Evolutionary conservation across 2,888 invertebrate species (phyloP).

Genomic region (Sarcophaga rosellei): DNA sequence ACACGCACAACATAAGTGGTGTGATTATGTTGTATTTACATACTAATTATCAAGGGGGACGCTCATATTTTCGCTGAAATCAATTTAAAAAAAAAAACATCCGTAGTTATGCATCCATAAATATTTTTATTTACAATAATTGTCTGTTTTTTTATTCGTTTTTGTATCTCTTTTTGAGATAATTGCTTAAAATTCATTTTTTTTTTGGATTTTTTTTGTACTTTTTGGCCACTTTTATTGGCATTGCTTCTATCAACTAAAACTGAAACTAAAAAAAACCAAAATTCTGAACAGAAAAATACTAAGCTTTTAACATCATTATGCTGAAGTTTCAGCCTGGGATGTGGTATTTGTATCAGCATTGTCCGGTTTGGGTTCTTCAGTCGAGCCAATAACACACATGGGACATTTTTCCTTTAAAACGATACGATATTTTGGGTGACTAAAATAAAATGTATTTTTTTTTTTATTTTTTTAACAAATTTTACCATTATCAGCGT

Average conservation of each 20-base stretch:
- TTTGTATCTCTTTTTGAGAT: conserved; percentile 63
- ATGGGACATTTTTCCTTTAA: conserved; percentile 84
- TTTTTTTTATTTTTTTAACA: neutral
- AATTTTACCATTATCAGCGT: neutral
- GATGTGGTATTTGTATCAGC: conserved; percentile 69
- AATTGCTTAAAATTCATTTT: conserved; percentile 39
- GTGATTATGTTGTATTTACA: too few relatives aligned
- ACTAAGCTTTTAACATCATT: neutral
- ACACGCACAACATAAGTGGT: too few relatives aligned
- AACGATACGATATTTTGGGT: conserved; percentile 84
- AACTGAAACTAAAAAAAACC: neutral
- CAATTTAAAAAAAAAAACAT: neutral
- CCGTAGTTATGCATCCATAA: neutral
- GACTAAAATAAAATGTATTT: conserved; percentile 76
- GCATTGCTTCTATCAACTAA: conserved; percentile 41
- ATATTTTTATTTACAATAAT: conserved; percentile 30
- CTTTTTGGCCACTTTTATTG: conserved; percentile 63
- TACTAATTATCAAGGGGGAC: too few relatives aligned
- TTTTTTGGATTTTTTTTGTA: conserved; percentile 58
- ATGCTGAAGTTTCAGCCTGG: conserved; percentile 71
- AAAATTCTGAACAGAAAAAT: neutral
- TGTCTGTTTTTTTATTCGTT: conserved; percentile 49
- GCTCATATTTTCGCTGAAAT: too few relatives aligned
- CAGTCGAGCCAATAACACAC: conserved; percentile 73
- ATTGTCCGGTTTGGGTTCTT: conserved; percentile 70